Percentiles rank a stretch among this genome's conserved stretches.
These are phyloP conservation scores for Plectus sambesii DNA, from an alignment of 1,140 invertebrate species.

Conservation along the genomic window DNA sequence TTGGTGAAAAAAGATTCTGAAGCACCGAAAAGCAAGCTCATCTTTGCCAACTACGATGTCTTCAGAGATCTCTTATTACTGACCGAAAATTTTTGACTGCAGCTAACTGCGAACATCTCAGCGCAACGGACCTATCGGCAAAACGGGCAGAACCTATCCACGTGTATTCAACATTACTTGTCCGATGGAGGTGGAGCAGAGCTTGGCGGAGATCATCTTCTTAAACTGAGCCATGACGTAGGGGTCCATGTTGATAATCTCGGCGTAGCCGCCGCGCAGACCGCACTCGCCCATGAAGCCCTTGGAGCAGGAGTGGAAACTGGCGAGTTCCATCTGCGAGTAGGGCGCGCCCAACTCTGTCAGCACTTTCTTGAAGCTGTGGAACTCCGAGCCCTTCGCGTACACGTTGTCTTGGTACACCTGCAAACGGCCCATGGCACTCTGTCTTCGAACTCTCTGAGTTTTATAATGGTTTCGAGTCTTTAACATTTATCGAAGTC, in stretches of 20 bases:
- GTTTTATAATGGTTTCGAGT: too few relatives aligned
- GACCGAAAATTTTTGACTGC: too few relatives aligned
- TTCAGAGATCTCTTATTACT: too few relatives aligned
- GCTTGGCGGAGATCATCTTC: conserved; percentile 84
- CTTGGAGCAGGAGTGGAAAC: conserved; percentile 91
- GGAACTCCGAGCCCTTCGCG: conserved; percentile 68
- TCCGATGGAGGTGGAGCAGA: conserved; percentile 80
- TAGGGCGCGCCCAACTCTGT: conserved; percentile 77
- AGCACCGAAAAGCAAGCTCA: too few relatives aligned
- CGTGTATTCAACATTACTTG: conserved; percentile 61
- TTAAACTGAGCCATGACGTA: conserved; percentile 60
- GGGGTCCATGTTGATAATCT: conserved; percentile 74
- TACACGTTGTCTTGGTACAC: conserved; percentile 90
- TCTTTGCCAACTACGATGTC: too few relatives aligned
- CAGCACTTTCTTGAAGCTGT: conserved; percentile 87
- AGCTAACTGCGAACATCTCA: too few relatives aligned
- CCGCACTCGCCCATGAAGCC: conserved; percentile 74
- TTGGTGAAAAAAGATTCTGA: too few relatives aligned
- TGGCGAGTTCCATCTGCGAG: conserved; percentile 70
- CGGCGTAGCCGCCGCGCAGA: conserved; percentile 79
- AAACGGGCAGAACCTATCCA: too few relatives aligned
- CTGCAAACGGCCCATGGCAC: too few relatives aligned
- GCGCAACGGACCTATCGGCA: too few relatives aligned
- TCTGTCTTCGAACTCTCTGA: too few relatives aligned
- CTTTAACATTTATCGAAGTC: too few relatives aligned